Percentiles rank a stretch among this genome's conserved stretches.
These are phyloP conservation scores for Pteronotus mesoamericanus DNA, from an alignment of 2,797 vertebrate genomes.

Conservation along the genomic window DNA sequence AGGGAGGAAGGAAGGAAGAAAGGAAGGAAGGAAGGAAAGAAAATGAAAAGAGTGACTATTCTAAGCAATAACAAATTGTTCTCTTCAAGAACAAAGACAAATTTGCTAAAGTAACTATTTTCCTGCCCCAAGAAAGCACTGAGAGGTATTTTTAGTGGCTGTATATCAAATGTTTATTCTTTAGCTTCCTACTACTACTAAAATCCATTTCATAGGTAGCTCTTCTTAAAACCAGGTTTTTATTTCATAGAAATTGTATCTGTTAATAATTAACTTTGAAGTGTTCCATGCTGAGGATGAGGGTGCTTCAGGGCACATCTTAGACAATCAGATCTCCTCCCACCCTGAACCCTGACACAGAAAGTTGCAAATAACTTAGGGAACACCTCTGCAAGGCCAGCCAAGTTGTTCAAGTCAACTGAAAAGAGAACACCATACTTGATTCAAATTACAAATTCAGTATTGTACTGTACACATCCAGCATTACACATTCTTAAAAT, in stretches of 20 bases:
- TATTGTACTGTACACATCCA: constrained; percentile 74
- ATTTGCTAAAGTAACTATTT: neutral
- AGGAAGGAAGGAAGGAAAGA: neutral
- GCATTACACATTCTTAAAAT: constrained; percentile 66
- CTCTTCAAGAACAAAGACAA: neutral
- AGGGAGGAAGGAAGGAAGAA: neutral
- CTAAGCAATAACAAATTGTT: neutral
- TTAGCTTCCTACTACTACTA: neutral
- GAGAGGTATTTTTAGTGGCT: neutral
- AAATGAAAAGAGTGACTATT: neutral
- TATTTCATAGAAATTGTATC: constrained; percentile 70
- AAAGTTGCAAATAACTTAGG: neutral
- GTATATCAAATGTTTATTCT: constrained; percentile 46
- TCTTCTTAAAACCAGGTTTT: constrained; percentile 39
- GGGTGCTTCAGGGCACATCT: neutral
- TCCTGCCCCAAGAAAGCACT: neutral
- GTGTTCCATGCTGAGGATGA: neutral
- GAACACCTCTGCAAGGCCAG: neutral
- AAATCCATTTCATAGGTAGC: neutral
- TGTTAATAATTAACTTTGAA: constrained; percentile 27
- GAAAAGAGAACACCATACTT: constrained; percentile 19
- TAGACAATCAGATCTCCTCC: neutral
- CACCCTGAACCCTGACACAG: neutral
- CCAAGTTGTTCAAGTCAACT: neutral
- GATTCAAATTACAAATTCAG: constrained; percentile 72